Conservation (phyloP, 2,888 invertebrate species). For the Hyposoter dolosus region DNA sequence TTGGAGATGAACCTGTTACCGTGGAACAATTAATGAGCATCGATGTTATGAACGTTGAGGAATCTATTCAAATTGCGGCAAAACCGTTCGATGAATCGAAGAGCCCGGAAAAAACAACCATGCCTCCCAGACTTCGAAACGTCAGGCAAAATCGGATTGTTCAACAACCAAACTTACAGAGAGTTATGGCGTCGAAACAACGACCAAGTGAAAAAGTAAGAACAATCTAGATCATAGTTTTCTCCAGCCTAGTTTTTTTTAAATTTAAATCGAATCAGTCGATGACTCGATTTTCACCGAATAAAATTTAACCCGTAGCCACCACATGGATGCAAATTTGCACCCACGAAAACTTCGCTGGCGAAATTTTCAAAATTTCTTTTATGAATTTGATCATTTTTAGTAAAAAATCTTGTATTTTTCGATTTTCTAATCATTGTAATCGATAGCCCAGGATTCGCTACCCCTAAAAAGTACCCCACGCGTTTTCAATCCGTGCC, state of each 20-base stretch:
- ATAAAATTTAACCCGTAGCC: too few relatives aligned
- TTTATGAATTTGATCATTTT: too few relatives aligned
- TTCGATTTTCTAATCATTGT: too few relatives aligned
- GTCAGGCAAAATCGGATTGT: neutral
- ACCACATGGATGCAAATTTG: too few relatives aligned
- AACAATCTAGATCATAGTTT: neutral
- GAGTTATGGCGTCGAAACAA: neutral
- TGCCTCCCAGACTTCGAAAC: neutral
- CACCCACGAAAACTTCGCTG: too few relatives aligned
- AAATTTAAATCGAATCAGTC: too few relatives aligned
- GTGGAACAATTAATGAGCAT: conserved; percentile 89
- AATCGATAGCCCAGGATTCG: too few relatives aligned
- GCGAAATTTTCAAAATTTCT: too few relatives aligned
- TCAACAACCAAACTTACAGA: neutral
- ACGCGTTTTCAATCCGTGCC: too few relatives aligned
- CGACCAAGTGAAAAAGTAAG: conserved; percentile 16
- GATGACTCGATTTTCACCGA: too few relatives aligned
- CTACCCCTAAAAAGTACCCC: too few relatives aligned
- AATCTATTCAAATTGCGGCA: conserved; percentile 82
- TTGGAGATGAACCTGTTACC: conserved; percentile 81
- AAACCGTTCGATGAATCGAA: conserved; percentile 42
- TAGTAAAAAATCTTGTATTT: too few relatives aligned
- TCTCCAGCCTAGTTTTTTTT: neutral
- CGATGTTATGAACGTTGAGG: conserved; percentile 82
- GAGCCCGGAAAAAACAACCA: conserved; percentile 47